Conservation (phyloP, 2,888 invertebrate genomes). For the Ochropleura plecta region DNA sequence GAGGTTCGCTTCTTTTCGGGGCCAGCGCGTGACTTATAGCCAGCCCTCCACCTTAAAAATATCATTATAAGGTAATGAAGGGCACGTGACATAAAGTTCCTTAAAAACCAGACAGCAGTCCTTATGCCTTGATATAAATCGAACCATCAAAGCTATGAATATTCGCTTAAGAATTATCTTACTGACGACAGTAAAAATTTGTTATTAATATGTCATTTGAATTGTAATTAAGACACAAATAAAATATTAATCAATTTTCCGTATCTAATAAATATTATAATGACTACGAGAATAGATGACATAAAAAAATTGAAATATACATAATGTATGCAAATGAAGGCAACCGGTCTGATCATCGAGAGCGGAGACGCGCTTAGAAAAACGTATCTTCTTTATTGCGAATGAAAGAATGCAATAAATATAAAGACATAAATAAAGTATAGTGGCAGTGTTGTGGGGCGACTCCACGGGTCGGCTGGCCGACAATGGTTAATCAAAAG, state of each 20-base stretch:
- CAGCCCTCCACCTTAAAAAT: conserved; percentile 77
- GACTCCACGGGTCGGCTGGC: conserved; percentile 78
- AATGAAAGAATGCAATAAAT: conserved; percentile 65
- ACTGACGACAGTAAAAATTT: conserved; percentile 43
- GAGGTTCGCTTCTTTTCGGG: conserved; percentile 85
- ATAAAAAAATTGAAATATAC: conserved; percentile 60
- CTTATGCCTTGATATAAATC: conserved; percentile 64
- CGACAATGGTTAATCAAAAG: conserved; percentile 90
- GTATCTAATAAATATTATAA: conserved; percentile 59
- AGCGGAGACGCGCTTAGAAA: conserved; percentile 54
- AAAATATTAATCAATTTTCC: conserved; percentile 58
- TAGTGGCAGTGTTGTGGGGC: conserved; percentile 64
- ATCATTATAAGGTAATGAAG: conserved; percentile 82
- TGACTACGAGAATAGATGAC: conserved; percentile 48
- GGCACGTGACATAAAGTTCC: conserved; percentile 77
- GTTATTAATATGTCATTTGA: conserved; percentile 52
- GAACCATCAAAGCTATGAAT: conserved; percentile 53
- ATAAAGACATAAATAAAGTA: conserved; percentile 65
- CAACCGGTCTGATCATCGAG: conserved; percentile 63
- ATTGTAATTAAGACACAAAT: conserved; percentile 62
- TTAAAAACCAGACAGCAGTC: conserved; percentile 71
- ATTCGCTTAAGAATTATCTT: conserved; percentile 50
- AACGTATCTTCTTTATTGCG: conserved; percentile 58
- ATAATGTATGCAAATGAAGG: conserved; percentile 71
- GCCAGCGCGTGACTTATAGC: conserved; percentile 81